Evolutionary conservation across 2,797 vertebrate species (phyloP), one percentile per base, ranked within the genome.

Genomic region (Pangasius sanitwongsei): DNA sequence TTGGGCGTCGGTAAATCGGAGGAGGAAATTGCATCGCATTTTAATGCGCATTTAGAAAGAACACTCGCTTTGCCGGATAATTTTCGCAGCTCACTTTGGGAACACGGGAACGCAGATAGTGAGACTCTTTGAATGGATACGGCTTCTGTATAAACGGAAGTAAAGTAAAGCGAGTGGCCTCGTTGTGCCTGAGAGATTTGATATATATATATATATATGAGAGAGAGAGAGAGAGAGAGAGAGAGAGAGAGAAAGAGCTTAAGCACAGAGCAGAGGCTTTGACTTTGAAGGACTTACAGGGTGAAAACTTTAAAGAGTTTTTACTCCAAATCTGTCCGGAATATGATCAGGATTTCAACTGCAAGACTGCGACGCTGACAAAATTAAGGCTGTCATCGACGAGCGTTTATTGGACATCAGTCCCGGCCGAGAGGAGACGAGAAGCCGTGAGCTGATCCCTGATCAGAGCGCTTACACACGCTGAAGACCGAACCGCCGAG

Each of bases 11-110:
- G 92, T 91, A 93, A 94, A 93, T 88, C 87, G 70, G 65, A 90
- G 69, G 5, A 93, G 63, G 50, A 83, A 94, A 92, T 88, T 86
- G 86, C 87, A 90, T 93, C 88, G 87, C 31, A 75, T 92, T 92
- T 90, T 87, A 91, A 78, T 82, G 90, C 83, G 2, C 53, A 92
- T 93, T 94, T 92, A 83, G 41, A 91, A 93, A 93, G 91, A 88
- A 90, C 89, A 92, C 88, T 74, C 86, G 59, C 82, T 80, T 89
- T 82, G 85, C 50, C 31, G 85, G 86, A 75, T 85, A 69, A 83
- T 63, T 89, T 89, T 80, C 2, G 4, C 48, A 86, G 70, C 89
- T 63, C 13, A 87, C 78, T 81, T 37, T 37, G 18, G 55, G 83
- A 48, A 65, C 67, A 41, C 7, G 20, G 20, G 78, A 59, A 37